A percentile compares a stretch with the other conserved stretches of the same genome.
These are phyloP conservation scores for Magallana nippona DNA, from an alignment of 2,888 invertebrate species.

Conservation along the genomic window DNA sequence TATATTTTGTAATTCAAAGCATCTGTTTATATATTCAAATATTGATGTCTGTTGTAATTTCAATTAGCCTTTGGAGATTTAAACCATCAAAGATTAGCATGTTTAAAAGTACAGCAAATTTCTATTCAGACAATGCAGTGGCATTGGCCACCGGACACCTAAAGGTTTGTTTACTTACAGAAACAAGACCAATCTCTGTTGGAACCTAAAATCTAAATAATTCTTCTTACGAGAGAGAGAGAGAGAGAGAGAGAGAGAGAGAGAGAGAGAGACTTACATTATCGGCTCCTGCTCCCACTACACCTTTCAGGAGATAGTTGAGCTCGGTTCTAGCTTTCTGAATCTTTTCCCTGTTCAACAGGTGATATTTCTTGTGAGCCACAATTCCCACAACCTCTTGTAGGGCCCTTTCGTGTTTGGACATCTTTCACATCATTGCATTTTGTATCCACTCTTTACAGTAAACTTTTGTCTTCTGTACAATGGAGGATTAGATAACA, in stretches of 20 bases:
- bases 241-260: slow-evolving; percentile 16
- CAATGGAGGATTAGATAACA: too few species aligned
- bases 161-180: too few species aligned
- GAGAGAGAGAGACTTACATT: slow-evolving; percentile 15
- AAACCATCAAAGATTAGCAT: too few species aligned
- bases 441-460: neutral
- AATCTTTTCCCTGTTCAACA: slow-evolving; percentile 18
- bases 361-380: slow-evolving; percentile 7
- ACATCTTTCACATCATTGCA: neutral
- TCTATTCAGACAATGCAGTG: too few species aligned
- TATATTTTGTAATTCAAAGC: too few species aligned
- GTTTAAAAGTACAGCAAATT: too few species aligned
- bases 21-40: too few species aligned
- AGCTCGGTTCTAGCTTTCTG: slow-evolving; percentile 29
- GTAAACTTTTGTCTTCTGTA: too few species aligned
- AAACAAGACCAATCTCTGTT: neutral
- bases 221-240: too few species aligned
- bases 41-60: too few species aligned
- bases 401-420: neutral
- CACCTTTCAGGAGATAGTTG: neutral
- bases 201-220: neutral
- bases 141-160: too few species aligned
- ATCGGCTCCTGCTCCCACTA: slow-evolving; percentile 24
- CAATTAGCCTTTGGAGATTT: too few species aligned
- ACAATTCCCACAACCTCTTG: neutral